Conservation (phyloP, 2,888 invertebrate species). For the Cyaniris semiargus region DNA sequence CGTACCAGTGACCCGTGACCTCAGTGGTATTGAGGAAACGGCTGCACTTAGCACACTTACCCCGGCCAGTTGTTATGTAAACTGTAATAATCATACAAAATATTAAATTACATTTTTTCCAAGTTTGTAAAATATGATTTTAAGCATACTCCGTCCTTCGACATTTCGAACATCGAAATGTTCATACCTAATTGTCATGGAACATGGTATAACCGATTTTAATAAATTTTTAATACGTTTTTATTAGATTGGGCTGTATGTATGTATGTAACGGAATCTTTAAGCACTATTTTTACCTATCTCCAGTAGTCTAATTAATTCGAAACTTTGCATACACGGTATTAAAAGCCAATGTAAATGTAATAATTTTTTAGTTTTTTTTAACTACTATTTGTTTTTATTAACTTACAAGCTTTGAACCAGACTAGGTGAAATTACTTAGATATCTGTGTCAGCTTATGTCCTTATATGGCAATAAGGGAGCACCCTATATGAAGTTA, state of each 20-base stretch:
- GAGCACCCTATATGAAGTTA: not conserved
- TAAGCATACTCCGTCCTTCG: not conserved
- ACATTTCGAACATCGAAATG: no score
- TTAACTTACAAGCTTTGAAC: not conserved
- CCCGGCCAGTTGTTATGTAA: not conserved
- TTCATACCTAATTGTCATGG: no score
- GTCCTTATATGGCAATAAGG: not conserved
- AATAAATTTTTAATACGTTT: no score
- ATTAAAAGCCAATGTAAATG: no score
- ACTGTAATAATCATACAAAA: not conserved
- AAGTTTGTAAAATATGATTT: not conserved
- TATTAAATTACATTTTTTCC: not conserved
- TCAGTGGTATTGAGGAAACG: slow-evolving; percentile 16
- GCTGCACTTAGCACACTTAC: not conserved
- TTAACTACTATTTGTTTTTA: no score
- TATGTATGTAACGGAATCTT: no score
- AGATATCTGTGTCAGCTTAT: not conserved
- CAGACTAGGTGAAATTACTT: not conserved
- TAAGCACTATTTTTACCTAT: no score
- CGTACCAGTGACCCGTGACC: slow-evolving; percentile 6
- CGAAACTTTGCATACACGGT: no score
- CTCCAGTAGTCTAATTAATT: no score
- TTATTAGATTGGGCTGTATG: no score
- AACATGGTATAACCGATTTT: no score
- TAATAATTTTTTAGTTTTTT: no score